These are phyloP conservation scores for Epistrophe grossulariae DNA, from an alignment of 2,888 invertebrate species.

Conservation along the genomic window DNA sequence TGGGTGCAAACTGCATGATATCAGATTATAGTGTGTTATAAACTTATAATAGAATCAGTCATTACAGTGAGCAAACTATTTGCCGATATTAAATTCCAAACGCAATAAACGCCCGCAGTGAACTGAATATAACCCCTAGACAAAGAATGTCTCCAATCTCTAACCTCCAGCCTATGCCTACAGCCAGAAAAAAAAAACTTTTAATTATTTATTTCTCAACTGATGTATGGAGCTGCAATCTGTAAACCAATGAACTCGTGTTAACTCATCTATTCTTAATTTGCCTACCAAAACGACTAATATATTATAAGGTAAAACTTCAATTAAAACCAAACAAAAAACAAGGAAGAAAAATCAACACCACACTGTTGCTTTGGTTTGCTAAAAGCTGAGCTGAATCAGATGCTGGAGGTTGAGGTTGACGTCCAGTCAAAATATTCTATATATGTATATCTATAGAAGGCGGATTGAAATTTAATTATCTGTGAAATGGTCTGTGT, in stretches of 20 bases:
- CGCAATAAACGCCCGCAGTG: background rate
- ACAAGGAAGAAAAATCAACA: constrained; percentile 12
- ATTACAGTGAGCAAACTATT: too few species aligned
- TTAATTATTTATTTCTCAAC: constrained; percentile 49
- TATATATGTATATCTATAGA: background rate
- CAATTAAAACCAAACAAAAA: constrained; percentile 40
- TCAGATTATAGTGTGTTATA: too few species aligned
- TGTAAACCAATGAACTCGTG: constrained; percentile 41
- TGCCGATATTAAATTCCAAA: background rate
- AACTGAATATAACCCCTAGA: background rate
- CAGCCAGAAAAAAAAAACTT: constrained; percentile 1
- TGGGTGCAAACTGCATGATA: too few species aligned
- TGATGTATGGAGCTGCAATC: background rate
- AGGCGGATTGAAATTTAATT: constrained; percentile 67
- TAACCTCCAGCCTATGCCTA: background rate
- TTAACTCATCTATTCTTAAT: constrained; percentile 57
- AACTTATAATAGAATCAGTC: too few species aligned
- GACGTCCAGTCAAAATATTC: constrained; percentile 3
- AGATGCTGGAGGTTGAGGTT: background rate
- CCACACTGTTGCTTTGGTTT: constrained; percentile 49
- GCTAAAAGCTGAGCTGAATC: constrained; percentile 20
- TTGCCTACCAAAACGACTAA: constrained; percentile 11
- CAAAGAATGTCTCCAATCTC: background rate
- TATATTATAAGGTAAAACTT: constrained; percentile 1
- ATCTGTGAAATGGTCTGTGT: constrained; percentile 68